These are phyloP conservation scores for Fregata magnificens DNA, from an alignment of 2,113 vertebrate species.

Conservation along the genomic window DNA sequence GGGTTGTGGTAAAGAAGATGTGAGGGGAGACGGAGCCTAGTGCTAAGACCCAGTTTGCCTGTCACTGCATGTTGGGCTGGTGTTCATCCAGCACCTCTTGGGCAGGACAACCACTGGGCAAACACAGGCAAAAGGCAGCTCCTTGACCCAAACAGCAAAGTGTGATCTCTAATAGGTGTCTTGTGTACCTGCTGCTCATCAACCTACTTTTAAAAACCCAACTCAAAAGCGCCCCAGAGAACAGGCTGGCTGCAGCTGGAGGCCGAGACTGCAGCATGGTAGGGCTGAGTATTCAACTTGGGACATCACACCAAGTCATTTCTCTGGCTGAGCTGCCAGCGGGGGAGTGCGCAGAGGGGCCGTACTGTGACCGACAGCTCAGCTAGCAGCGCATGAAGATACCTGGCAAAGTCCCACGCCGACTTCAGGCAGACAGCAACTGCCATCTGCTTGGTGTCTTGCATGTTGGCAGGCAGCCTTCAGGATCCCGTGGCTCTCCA, in stretches of 20 bases:
- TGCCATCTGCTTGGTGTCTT: background rate
- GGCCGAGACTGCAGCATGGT: background rate
- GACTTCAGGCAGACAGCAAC: background rate
- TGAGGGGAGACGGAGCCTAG: background rate
- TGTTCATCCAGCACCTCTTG: background rate
- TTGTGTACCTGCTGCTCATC: background rate
- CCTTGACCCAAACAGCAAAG: background rate
- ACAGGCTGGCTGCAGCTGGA: background rate
- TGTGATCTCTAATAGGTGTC: background rate
- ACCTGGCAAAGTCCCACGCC: background rate
- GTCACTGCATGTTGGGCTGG: background rate
- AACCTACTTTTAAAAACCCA: background rate
- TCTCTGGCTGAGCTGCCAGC: background rate
- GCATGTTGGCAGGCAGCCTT: background rate
- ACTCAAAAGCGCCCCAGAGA: background rate
- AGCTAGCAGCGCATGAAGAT: background rate
- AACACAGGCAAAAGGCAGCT: background rate
- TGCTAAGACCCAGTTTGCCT: background rate
- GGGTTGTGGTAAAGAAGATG: background rate
- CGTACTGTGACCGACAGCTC: background rate
- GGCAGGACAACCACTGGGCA: background rate
- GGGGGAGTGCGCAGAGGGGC: background rate
- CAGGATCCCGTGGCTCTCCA: background rate
- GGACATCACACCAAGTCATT: background rate
- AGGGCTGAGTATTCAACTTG: background rate